Evolutionary conservation across 2,797 vertebrate genomes (phyloP), one percentile per base, ranked within the genome.

Genomic region (Smutsia temminckii): DNA sequence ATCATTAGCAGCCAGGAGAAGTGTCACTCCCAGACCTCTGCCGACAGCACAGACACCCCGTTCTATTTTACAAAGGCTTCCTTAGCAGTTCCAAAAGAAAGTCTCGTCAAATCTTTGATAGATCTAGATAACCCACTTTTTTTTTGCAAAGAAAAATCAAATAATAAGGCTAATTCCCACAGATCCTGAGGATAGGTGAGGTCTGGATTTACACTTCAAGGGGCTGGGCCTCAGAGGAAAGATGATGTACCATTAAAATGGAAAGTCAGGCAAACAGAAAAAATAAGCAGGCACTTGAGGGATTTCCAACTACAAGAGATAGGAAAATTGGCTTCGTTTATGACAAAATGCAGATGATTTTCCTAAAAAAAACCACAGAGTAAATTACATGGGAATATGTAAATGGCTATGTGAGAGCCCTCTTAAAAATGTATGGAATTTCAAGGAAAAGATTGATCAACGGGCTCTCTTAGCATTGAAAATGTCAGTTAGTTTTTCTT

Each of bases 81-180:
- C 91, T 88, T 69, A 85, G 57, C 2, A 42, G 64, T 85, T 96
- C 84, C 92, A 66, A 93, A 88, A 74, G 93, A 91, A 96, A 88
- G 94, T 53, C 68, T 71, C 40, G 2, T 79, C 86, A 75, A 87
- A 61, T 46, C 86, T 83, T 93, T 49, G 93, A 95, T 18, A 87
- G 75, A 90, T 89, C 74, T 79, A 53, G 78, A 91, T 86, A 97
- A 83, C 95, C 84, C 49, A 74, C 57, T 55, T 92, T 93, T 51
- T 49, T 40, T 85, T 77, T 37, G 37, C 77, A 89, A 96, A 94
- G 94, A 61, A 87, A 96, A 95, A 95, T 93, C 27, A 5, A 92
- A 94, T 96, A 95, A 93, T 95, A 59, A 97, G 78, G 83, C 95
- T 92, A 86, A 97, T 95, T 97, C 89, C 84, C 91, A 86, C 69